Evolutionary conservation across 2,797 vertebrate species (phyloP).

Genomic region (Eulemur rubriventer): DNA sequence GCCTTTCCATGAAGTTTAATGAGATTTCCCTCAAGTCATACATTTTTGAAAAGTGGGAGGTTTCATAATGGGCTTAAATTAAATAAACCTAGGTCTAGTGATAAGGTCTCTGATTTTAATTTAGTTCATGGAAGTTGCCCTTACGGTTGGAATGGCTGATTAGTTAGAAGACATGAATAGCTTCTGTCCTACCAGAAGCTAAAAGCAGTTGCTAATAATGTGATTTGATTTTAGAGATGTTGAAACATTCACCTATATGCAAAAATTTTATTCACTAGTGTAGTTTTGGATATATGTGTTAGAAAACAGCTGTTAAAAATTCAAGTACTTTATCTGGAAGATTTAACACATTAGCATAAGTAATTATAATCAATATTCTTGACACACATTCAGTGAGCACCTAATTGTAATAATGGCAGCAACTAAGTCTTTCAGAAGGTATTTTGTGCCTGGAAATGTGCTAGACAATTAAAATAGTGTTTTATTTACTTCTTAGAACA

Average conservation of each 20-base stretch:
- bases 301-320: not conserved
- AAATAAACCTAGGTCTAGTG: conserved; percentile 60
- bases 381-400: not conserved
- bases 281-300: not conserved
- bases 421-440: not conserved
- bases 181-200: not conserved
- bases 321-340: not conserved
- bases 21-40: conserved; percentile 66
- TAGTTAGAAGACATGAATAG: conserved; percentile 47
- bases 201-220: not conserved
- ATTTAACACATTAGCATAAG: not conserved
- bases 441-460: not conserved
- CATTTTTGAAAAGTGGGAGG: conserved; percentile 64
- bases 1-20: conserved; percentile 67
- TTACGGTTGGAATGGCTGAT: conserved; percentile 50
- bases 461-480: not conserved
- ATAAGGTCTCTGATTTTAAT: conserved; percentile 72
- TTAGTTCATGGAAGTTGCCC: conserved; percentile 58
- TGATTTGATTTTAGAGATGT: conserved; percentile 48
- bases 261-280: not conserved
- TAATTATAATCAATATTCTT: not conserved
- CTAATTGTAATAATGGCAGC: not conserved
- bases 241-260: not conserved
- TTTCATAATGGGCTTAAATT: conserved; percentile 70
- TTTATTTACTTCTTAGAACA: not conserved